Conservation (phyloP, 1,140 invertebrate species). For the Elysia chlorotica region DNA sequence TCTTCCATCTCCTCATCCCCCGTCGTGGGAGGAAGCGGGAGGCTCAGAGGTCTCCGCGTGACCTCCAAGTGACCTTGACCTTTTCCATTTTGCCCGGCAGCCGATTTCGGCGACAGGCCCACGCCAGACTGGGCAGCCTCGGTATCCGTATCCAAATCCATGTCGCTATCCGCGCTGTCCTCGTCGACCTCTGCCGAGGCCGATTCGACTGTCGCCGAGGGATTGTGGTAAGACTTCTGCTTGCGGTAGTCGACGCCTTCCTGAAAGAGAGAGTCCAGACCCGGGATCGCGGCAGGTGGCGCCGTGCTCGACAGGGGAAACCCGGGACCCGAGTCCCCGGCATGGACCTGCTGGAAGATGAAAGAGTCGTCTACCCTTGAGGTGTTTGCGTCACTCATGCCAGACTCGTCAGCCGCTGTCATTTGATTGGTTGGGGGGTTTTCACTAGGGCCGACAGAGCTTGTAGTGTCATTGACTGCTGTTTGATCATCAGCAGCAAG, state of each 20-base stretch:
- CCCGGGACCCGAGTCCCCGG: no score
- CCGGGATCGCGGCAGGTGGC: neutral
- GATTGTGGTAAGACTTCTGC: no score
- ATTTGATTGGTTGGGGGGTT: neutral
- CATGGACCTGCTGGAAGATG: neutral
- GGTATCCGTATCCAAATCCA: no score
- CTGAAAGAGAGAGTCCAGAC: neutral
- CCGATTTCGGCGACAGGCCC: no score
- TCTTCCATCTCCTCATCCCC: slow-evolving; percentile 12
- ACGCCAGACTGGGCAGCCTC: no score
- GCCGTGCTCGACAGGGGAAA: no score
- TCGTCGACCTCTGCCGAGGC: no score
- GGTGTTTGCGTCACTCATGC: neutral
- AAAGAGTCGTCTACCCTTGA: slow-evolving; percentile 1
- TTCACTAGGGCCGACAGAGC: neutral
- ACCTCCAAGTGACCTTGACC: no score
- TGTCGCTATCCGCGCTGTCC: no score
- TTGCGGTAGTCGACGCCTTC: neutral
- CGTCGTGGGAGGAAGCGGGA: slow-evolving; percentile 5
- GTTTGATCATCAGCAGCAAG: neutral
- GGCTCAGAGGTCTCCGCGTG: slow-evolving; percentile 6
- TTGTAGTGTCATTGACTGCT: neutral
- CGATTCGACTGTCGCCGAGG: no score
- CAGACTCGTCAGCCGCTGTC: neutral
- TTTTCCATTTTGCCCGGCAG: no score